Evolutionary conservation across 2,797 vertebrate genomes (phyloP).

Genomic region (Euthynnus affinis): DNA sequence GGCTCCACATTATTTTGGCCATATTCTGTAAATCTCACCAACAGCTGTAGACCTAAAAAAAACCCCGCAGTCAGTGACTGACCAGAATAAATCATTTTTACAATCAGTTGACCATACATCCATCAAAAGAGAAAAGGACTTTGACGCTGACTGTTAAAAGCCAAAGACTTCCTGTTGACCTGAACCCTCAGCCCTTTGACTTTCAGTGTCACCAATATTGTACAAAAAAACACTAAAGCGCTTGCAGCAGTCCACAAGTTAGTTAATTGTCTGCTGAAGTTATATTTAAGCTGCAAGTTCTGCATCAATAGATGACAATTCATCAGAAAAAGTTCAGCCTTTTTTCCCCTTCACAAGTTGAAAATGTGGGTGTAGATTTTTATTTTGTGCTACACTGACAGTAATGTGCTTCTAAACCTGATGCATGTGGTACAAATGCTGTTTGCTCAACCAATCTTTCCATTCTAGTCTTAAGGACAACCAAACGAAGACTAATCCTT

Average conservation of each 20-base stretch:
- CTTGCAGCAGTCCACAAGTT: background rate
- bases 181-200: background rate
- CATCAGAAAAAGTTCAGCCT: too few relatives aligned
- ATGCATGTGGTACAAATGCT: conserved; percentile 56
- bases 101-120: background rate
- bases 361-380: background rate
- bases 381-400: conserved; percentile 30
- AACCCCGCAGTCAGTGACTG: background rate
- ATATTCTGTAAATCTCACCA: background rate
- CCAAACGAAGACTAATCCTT: conserved; percentile 53
- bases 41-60: background rate
- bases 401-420: conserved; percentile 52
- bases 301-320: background rate
- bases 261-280: background rate
- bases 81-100: background rate
- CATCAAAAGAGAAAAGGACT: background rate
- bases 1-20: background rate
- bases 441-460: conserved; percentile 41
- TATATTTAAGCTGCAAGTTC: background rate
- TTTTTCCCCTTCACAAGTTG: background rate
- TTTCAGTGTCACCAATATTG: background rate
- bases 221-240: conserved; percentile 8
- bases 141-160: conserved; percentile 17
- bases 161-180: conserved; percentile 47
- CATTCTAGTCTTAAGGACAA: conserved; percentile 47